Percentiles rank a stretch among this genome's conserved stretches.
Conservation (phyloP, 2,797 vertebrate species). For the Pangasius macronema region DNA sequence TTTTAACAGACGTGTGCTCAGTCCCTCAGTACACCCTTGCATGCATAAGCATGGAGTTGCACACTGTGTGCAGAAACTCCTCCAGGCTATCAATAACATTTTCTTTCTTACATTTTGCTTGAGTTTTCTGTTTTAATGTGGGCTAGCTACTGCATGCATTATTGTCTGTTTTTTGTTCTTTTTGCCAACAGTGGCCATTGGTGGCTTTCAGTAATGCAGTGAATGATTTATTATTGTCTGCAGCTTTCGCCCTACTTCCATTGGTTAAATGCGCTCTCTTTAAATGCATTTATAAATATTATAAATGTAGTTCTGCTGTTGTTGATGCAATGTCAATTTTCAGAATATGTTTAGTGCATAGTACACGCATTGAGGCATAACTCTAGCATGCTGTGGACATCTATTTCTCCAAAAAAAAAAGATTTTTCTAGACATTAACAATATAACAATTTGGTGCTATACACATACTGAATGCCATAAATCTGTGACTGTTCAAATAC, state of each 20-base stretch:
- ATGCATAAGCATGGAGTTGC: constrained; percentile 14
- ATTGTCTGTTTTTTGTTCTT: neutral
- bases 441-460: neutral
- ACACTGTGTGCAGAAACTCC: constrained; percentile 5
- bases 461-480: too few relatives aligned
- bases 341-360: too few relatives aligned
- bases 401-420: neutral
- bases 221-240: constrained; percentile 6
- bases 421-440: neutral
- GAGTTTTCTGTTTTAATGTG: neutral
- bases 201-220: neutral
- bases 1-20: constrained; percentile 10
- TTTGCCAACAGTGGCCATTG: neutral
- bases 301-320: neutral
- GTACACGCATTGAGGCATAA: neutral
- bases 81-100: constrained; percentile 4
- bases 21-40: neutral
- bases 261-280: neutral
- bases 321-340: neutral
- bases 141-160: neutral
- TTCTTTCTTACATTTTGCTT: neutral
- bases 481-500: neutral
- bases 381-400: neutral
- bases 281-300: neutral
- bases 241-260: neutral